phyloP scores from a whole-genome alignment of 23 tunicate genomes.

The Phallusia fumigata region DNA sequence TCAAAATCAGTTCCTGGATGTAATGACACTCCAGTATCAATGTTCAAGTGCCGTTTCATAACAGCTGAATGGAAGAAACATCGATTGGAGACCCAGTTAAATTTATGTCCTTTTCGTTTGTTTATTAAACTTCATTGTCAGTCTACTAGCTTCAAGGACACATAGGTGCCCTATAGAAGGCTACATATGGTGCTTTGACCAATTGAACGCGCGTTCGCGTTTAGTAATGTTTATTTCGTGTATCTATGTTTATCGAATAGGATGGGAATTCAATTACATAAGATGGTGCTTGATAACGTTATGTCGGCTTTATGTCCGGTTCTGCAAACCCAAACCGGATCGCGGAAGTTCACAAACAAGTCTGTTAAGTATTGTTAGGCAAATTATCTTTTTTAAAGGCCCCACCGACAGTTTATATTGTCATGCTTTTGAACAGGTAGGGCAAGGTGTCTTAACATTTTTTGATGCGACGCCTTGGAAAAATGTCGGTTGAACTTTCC shows the following conservation, averaged over 20 bases:
- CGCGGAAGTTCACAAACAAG: neutral
- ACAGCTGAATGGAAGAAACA: neutral
- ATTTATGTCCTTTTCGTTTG: neutral
- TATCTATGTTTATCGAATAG: neutral
- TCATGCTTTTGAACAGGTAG: no score
- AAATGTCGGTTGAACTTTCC: no score
- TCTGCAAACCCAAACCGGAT: neutral
- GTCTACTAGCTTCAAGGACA: neutral
- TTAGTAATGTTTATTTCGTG: neutral
- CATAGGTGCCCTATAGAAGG: neutral
- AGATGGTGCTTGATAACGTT: neutral
- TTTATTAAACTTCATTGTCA: neutral
- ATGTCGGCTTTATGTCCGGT: neutral
- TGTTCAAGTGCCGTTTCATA: neutral
- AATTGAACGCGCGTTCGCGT: neutral
- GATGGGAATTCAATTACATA: neutral
- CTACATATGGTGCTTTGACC: neutral
- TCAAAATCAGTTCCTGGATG: neutral
- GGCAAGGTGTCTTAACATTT: no score
- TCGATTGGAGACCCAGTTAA: neutral
- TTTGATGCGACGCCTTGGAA: no score
- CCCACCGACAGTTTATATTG: no score
- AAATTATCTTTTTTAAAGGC: no score
- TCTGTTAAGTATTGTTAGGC: no score
- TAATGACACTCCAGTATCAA: neutral